phyloP scores from a whole-genome alignment of 2,113 vertebrate species.

The Clarias batrachus region DNA sequence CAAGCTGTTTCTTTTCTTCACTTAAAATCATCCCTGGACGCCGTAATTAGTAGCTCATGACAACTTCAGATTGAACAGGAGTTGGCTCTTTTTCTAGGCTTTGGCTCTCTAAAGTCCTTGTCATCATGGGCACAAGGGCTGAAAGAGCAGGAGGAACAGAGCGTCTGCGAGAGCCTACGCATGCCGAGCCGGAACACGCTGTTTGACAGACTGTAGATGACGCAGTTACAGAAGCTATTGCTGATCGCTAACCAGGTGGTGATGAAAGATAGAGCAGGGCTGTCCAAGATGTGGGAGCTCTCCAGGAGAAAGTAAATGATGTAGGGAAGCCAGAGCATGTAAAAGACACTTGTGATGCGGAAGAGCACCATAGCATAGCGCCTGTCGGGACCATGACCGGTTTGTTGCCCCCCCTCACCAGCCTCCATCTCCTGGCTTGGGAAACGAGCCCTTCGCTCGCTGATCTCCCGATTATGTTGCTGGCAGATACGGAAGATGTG shows the following conservation, averaged over 20 bases:
- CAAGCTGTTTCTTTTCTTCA: neutral
- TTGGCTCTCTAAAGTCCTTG: constrained; percentile 82
- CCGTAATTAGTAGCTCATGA: constrained; percentile 22
- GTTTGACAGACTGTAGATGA: constrained; percentile 98
- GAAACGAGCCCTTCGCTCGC: constrained; percentile 89
- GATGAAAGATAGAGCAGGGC: constrained; percentile 88
- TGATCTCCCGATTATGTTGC: constrained; percentile 98
- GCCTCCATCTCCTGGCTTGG: constrained; percentile 89
- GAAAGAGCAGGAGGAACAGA: constrained; percentile 89
- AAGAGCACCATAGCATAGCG: constrained; percentile 97
- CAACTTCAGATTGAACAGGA: constrained; percentile 88
- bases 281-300: constrained; percentile 91
- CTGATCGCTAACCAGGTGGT: constrained; percentile 99
- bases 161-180: constrained; percentile 89
- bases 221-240: constrained; percentile 99
- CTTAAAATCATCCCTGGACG: constrained; percentile 1
- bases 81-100: constrained; percentile 90
- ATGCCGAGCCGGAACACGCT: constrained; percentile 96
- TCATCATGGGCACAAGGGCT: constrained; percentile 79
- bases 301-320: constrained; percentile 97
- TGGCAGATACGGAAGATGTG: constrained; percentile 98
- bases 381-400: constrained; percentile 83
- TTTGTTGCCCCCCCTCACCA: constrained; percentile 77
- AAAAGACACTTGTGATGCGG: constrained; percentile 97
- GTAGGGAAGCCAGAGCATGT: constrained; percentile 96